phyloP scores from a whole-genome alignment of 2,888 invertebrate genomes.

The Apotomis betuletana region DNA sequence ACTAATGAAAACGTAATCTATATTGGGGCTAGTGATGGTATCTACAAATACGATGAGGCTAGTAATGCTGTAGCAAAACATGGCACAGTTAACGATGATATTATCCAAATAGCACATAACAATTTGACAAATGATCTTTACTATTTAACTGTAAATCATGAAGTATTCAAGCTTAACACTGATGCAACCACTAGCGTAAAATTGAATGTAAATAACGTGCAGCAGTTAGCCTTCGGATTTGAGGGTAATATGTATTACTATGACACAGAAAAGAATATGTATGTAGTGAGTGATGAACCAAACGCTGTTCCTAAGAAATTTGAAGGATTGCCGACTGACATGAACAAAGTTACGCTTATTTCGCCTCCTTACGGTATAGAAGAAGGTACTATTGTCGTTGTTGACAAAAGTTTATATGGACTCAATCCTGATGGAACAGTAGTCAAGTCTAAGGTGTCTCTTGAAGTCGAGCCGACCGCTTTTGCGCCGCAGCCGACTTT shows the following conservation, averaged over 20 bases:
- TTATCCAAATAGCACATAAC: slow-evolving; percentile 20
- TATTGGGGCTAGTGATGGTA: slow-evolving; percentile 26
- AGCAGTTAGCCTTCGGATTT: slow-evolving; percentile 18
- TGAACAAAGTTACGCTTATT: slow-evolving; percentile 1
- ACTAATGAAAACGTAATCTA: slow-evolving; percentile 19
- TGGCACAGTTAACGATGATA: slow-evolving; percentile 24
- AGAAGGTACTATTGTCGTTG: background rate
- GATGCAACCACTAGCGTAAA: slow-evolving; percentile 16
- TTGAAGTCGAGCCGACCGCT: slow-evolving; percentile 6
- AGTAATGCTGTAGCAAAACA: slow-evolving; percentile 23
- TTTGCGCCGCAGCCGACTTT: slow-evolving; percentile 23
- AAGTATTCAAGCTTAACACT: slow-evolving; percentile 20
- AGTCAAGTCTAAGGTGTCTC: background rate
- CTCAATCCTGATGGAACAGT: background rate
- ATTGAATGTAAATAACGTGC: slow-evolving; percentile 1
- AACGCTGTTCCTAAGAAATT: slow-evolving; percentile 11
- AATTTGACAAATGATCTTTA: slow-evolving; percentile 27
- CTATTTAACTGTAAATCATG: slow-evolving; percentile 25
- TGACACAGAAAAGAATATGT: slow-evolving; percentile 21
- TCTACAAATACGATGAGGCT: slow-evolving; percentile 26
- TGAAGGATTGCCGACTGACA: slow-evolving; percentile 13
- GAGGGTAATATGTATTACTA: slow-evolving; percentile 27
- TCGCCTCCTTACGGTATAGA: slow-evolving; percentile 4
- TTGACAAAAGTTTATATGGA: background rate
- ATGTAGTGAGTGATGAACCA: background rate